These are phyloP conservation scores for Melinaea marsaeus DNA, from an alignment of 2,888 invertebrate species.

Conservation along the genomic window DNA sequence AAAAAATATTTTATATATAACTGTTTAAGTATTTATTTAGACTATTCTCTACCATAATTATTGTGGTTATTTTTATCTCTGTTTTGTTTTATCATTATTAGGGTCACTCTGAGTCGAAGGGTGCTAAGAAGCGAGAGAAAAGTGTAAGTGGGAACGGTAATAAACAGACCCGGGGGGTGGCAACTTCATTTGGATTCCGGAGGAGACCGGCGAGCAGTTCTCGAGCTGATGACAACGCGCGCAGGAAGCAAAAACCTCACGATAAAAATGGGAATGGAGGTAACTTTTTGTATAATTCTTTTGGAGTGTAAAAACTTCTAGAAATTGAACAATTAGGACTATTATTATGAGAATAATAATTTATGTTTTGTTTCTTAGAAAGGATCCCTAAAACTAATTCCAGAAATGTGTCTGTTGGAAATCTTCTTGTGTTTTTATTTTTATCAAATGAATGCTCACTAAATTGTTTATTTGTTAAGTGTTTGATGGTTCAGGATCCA, in stretches of 20 bases:
- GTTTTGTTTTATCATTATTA: conserved; percentile 37
- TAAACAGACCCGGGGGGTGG: conserved; percentile 82
- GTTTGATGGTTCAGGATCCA: conserved; percentile 52
- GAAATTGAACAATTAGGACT: too few relatives aligned
- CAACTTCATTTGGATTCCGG: conserved; percentile 91
- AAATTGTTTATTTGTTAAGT: background rate
- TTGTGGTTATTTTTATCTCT: background rate
- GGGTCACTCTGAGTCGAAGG: conserved; percentile 82
- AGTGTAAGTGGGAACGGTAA: conserved; percentile 64
- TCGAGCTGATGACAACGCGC: conserved; percentile 67
- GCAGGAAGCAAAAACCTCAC: conserved; percentile 61
- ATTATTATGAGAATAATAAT: too few relatives aligned
- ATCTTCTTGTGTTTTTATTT: background rate
- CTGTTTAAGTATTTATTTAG: too few relatives aligned
- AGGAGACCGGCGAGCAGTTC: conserved; percentile 78
- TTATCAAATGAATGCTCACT: background rate
- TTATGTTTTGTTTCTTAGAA: too few relatives aligned
- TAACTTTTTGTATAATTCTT: conserved; percentile 26
- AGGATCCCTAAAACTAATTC: too few relatives aligned
- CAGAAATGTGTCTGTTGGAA: too few relatives aligned
- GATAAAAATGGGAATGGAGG: conserved; percentile 75
- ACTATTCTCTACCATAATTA: too few relatives aligned
- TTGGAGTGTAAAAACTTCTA: too few relatives aligned
- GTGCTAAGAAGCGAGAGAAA: conserved; percentile 76
- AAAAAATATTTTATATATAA: too few relatives aligned